Evolutionary conservation across 2,888 invertebrate genomes (phyloP), one percentile per base, ranked within the genome.

Genomic region (Therioaphis trifolii): DNA sequence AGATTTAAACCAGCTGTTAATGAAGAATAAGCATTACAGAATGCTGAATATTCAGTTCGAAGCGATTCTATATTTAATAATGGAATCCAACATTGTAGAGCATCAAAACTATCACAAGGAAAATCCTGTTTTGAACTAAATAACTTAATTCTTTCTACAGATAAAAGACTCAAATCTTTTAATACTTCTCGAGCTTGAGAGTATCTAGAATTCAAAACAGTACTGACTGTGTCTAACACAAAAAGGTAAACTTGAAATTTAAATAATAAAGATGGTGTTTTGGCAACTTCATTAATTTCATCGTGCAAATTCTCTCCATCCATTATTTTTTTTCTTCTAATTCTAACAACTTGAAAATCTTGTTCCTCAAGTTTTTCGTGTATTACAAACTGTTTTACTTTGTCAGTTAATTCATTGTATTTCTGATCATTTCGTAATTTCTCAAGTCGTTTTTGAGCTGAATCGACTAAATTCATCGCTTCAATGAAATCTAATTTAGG

Each of bases 361-460:
- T 63, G n/a, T 63, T 63, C 63, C 5, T 63, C 35, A 7, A 63
- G 63, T 7, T 63, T 63, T 63, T 63, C 63, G 29, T 27, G 29
- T 63, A 63, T 18, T 63, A 18, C 29, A 63, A 63, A 63, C 29
- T 63, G 29, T 63, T 63, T 63, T 18, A 29, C 63, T 63, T 63
- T 29, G 27, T 29, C 63, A 63, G 5, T 29, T 63, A 63, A 29
- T 63, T 63, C 29, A 18, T 63, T 29, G 29, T 63, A 63, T 63
- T 63, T 29, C 1, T 2, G 9, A 29, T 63, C 29, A 29, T 63
- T 63, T 63, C 40, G 0, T 66, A 66, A 40, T 40, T 66, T 0
- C 35, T 66, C n/a, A 66, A 66, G n/a, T 66, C 66, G 66, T 66
- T 66, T 66, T 66, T 66, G 35, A 66, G 66, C 66, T 35, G 66